Percentiles rank a stretch among this genome's conserved stretches.
phyloP scores from a whole-genome alignment of 2,888 invertebrate genomes.

The Meandrusa payeni region DNA sequence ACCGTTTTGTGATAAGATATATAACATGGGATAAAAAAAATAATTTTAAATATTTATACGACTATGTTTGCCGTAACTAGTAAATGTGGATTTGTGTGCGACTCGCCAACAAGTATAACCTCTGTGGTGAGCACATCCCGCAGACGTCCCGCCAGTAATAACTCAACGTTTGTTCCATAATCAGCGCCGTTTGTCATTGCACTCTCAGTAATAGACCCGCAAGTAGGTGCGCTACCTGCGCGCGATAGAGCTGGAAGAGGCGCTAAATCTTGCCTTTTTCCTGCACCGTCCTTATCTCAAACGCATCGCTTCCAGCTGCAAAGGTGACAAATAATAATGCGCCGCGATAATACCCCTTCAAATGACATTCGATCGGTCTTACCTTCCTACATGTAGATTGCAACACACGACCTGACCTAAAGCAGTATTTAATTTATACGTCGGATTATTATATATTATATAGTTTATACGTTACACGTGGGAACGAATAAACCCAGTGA shows the following conservation, averaged over 20 bases:
- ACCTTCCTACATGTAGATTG: too few species aligned
- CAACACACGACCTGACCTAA: too few species aligned
- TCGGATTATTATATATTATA: too few species aligned
- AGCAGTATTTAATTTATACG: too few species aligned
- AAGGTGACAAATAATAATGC: constrained; percentile 18
- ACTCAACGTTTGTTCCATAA: constrained; percentile 16
- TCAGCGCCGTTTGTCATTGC: constrained; percentile 17
- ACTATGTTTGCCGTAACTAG: too few species aligned
- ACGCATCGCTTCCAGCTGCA: constrained; percentile 10
- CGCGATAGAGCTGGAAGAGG: constrained; percentile 10
- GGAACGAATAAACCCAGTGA: too few species aligned
- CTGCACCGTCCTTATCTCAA: constrained; percentile 7
- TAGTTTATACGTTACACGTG: too few species aligned
- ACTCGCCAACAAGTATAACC: too few species aligned
- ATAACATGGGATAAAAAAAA: too few species aligned
- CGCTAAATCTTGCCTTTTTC: constrained; percentile 17
- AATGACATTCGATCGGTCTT: neutral
- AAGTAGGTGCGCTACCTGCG: constrained; percentile 22
- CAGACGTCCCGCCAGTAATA: neutral
- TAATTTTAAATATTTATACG: too few species aligned
- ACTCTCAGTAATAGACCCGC: constrained; percentile 11
- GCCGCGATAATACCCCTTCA: neutral
- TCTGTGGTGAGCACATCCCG: neutral
- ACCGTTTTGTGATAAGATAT: too few species aligned
- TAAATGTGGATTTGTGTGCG: too few species aligned